Evolutionary conservation across 2,797 vertebrate genomes (phyloP).

Genomic region (Simalia tracyae): DNA sequence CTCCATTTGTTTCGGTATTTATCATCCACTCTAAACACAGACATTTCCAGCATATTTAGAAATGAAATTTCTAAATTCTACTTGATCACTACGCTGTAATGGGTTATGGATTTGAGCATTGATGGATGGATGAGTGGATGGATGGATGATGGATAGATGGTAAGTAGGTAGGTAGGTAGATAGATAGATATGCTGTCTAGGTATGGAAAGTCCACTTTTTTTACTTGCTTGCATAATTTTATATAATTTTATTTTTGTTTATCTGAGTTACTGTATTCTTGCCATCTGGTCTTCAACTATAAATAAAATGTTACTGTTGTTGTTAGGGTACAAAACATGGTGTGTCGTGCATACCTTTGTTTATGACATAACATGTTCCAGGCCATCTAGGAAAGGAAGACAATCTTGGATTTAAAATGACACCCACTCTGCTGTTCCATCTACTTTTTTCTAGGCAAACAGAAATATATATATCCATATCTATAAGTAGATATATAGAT

Average conservation of each 20-base stretch:
- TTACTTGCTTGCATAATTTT: not conserved
- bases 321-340: not conserved
- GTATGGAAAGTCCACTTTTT: not conserved
- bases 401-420: not conserved
- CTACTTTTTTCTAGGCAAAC: not conserved
- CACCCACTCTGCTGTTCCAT: not conserved
- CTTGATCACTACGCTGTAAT: not conserved
- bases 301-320: not conserved
- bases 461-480: not conserved
- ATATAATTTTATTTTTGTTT: not conserved
- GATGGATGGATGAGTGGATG: not conserved
- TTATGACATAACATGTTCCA: not conserved
- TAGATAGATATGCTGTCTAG: too few species aligned
- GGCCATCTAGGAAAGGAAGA: not conserved
- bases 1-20: not conserved
- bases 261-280: not conserved
- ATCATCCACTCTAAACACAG: not conserved
- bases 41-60: not conserved
- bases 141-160: not conserved
- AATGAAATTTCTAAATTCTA: not conserved
- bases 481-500: not conserved
- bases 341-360: not conserved
- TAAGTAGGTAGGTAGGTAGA: not conserved
- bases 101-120: not conserved
- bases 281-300: not conserved